These are phyloP conservation scores for Pteropus alecto DNA, from an alignment of 2,113 vertebrate species.

Conservation along the genomic window DNA sequence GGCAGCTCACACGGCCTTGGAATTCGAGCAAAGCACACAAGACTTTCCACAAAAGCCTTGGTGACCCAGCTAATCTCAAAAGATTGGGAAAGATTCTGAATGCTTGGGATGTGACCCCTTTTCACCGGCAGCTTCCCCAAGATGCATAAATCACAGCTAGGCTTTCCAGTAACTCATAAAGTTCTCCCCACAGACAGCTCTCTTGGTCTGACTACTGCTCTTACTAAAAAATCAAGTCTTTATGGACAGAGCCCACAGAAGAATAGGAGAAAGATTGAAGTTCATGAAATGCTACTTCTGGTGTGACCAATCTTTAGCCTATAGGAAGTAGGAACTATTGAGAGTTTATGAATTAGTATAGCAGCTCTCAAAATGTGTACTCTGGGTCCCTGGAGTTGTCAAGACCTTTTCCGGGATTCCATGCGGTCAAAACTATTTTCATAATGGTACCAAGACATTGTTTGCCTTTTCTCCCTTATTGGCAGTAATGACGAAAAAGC, in stretches of 20 bases:
- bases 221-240: not conserved
- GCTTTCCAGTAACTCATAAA: not conserved
- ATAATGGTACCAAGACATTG: not conserved
- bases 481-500: not conserved
- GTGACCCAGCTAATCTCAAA: not conserved
- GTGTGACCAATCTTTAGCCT: not conserved
- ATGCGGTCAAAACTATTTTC: not conserved
- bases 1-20: not conserved
- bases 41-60: not conserved
- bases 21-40: not conserved
- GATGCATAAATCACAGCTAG: not conserved
- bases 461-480: not conserved
- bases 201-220: not conserved
- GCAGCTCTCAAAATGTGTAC: not conserved
- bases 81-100: too few species aligned
- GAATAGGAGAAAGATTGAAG: not conserved
- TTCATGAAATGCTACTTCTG: not conserved
- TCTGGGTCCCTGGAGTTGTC: not conserved
- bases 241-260: not conserved
- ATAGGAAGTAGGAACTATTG: not conserved
- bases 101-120: not conserved
- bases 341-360: not conserved
- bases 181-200: not conserved
- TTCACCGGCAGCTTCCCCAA: not conserved
- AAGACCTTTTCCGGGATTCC: not conserved